Percentiles rank a stretch among this genome's conserved stretches.
These are phyloP conservation scores for Choloepus didactylus DNA, from an alignment of 2,797 vertebrate genomes.

Conservation along the genomic window DNA sequence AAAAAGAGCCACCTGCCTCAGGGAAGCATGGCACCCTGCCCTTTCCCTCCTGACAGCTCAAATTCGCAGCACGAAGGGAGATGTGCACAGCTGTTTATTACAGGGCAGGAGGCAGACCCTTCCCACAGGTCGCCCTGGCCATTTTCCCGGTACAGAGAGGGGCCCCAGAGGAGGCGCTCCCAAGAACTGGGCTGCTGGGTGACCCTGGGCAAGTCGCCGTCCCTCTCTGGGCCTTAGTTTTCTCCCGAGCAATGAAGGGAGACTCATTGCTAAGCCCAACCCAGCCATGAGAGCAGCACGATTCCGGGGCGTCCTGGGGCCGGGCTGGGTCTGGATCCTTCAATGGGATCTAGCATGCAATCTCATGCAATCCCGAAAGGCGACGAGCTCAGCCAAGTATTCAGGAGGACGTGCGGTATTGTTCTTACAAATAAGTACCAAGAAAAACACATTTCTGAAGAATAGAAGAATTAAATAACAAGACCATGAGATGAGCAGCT, in stretches of 20 bases:
- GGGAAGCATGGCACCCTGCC: conserved; percentile 42
- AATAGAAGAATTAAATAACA: not conserved
- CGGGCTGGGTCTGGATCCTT: not conserved
- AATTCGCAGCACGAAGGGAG: conserved; percentile 13
- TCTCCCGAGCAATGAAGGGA: not conserved
- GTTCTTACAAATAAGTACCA: not conserved
- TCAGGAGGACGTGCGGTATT: fast-evolving
- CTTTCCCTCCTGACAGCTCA: conserved; percentile 44
- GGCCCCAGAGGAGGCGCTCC: too few species aligned
- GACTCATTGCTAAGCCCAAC: not conserved
- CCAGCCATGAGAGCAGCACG: not conserved
- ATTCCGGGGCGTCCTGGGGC: not conserved
- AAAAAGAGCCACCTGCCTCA: conserved; percentile 78
- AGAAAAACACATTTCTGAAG: not conserved
- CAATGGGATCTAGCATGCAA: not conserved
- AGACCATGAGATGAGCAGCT: not conserved
- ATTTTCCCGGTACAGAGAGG: not conserved
- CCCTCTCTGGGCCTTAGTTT: not conserved
- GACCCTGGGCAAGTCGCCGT: not conserved
- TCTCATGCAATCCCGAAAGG: not conserved
- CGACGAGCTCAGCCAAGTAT: not conserved
- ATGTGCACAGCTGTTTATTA: not conserved
- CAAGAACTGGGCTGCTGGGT: not conserved
- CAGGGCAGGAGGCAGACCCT: not conserved
- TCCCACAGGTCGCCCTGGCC: not conserved